phyloP scores from a whole-genome alignment of 92 coral and sea anemone genomes.

The Parazoanthus atlanticus region DNA sequence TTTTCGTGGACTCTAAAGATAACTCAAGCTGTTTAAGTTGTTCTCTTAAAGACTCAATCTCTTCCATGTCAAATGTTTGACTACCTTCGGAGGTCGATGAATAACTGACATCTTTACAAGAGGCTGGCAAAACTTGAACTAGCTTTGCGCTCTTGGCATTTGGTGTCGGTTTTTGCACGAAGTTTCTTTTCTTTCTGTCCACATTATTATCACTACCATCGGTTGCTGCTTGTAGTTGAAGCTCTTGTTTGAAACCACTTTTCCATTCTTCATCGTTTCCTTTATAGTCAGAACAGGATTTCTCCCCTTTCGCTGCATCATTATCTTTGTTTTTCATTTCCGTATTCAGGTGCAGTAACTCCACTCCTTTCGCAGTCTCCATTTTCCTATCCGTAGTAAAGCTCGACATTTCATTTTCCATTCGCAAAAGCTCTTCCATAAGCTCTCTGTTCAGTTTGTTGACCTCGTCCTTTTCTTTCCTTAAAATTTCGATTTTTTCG shows the following conservation, averaged over 20 bases:
- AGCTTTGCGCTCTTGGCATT: too few relatives aligned
- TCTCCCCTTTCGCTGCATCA: background rate
- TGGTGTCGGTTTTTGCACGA: background rate
- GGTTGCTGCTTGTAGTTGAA: background rate
- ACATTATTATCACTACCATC: background rate
- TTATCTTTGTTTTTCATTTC: background rate
- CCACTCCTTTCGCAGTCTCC: too few relatives aligned
- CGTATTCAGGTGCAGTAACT: background rate
- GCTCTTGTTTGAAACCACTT: background rate
- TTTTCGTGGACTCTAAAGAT: conserved; percentile 3
- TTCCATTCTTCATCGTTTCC: background rate
- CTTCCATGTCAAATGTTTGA: background rate
- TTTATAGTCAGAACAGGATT: background rate
- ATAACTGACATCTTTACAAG: background rate
- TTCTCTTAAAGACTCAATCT: background rate
- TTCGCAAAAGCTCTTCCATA: conserved; percentile 5
- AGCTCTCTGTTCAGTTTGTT: conserved; percentile 9
- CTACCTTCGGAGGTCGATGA: background rate
- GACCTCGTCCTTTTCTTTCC: background rate
- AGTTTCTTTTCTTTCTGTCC: background rate
- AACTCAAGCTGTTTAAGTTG: background rate
- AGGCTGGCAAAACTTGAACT: background rate
- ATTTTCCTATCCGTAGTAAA: background rate
- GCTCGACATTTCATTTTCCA: conserved; percentile 4
- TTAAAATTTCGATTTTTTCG: background rate